phyloP scores from a whole-genome alignment of 2,797 vertebrate species.

The Harpagifer antarcticus region DNA sequence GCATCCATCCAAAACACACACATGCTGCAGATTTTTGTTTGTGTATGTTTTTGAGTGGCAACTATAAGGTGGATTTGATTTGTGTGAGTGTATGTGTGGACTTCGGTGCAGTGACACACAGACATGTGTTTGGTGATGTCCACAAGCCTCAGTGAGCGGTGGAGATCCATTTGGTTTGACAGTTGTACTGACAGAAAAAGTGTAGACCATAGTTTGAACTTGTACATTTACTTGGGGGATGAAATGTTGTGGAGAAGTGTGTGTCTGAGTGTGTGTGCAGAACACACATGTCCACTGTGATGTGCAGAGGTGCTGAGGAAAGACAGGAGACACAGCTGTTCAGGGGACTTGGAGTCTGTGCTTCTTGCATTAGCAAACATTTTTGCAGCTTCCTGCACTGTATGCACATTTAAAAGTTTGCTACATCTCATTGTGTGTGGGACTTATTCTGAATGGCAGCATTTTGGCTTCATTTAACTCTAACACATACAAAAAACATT shows the following conservation, averaged over 20 bases:
- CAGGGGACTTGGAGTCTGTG: slow-evolving; percentile 41
- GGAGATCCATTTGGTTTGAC: slow-evolving; percentile 27
- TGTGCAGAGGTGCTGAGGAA: slow-evolving; percentile 61
- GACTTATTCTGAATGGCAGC: slow-evolving; percentile 46
- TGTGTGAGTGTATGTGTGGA: not conserved
- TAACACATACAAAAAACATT: slow-evolving; percentile 1
- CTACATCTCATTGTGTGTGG: slow-evolving; percentile 20
- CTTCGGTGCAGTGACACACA: slow-evolving; percentile 4
- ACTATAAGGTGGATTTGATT: too few species aligned
- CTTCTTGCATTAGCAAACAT: slow-evolving; percentile 62
- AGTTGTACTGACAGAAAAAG: slow-evolving; percentile 16
- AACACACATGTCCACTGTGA: slow-evolving; percentile 25
- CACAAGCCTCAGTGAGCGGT: slow-evolving; percentile 3
- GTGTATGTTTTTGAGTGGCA: slow-evolving; percentile 1
- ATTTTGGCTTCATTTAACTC: slow-evolving; percentile 37
- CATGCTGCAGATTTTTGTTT: slow-evolving; percentile 30
- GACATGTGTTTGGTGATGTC: slow-evolving; percentile 18
- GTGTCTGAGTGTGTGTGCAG: slow-evolving; percentile 12
- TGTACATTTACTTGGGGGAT: slow-evolving; percentile 21
- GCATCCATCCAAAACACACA: slow-evolving; percentile 46
- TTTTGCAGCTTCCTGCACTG: slow-evolving; percentile 59
- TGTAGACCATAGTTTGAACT: slow-evolving; percentile 25
- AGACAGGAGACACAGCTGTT: slow-evolving; percentile 69
- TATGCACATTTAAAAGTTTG: slow-evolving; percentile 62
- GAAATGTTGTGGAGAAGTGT: not conserved